Percentiles rank a stretch among this genome's conserved stretches.
These are phyloP conservation scores for Silurus asotus DNA, from an alignment of 2,113 vertebrate genomes.

Conservation along the genomic window DNA sequence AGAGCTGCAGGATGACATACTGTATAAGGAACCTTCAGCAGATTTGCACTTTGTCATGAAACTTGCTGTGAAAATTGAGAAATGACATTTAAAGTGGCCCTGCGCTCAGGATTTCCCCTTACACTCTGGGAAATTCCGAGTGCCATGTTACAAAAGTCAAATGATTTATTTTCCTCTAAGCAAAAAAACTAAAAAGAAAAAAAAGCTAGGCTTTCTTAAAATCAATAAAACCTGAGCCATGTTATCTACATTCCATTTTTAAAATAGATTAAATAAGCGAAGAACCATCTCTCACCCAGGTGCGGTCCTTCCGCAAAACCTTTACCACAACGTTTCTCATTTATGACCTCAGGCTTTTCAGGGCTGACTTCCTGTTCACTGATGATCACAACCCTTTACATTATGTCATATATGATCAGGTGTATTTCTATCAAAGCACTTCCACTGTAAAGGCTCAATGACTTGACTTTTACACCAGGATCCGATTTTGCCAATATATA, in stretches of 20 bases:
- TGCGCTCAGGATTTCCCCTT: slow-evolving; percentile 16
- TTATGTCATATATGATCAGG: neutral
- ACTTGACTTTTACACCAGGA: neutral
- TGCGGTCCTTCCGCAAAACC: neutral
- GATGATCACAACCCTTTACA: neutral
- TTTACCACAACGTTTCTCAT: neutral
- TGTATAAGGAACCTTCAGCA: neutral
- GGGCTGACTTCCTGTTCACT: neutral
- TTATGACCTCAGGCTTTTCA: neutral
- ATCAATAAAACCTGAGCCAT: neutral
- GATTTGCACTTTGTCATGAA: neutral
- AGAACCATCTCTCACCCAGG: neutral
- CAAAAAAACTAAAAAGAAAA: no score
- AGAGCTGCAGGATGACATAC: no score
- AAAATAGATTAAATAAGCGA: no score
- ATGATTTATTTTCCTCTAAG: no score
- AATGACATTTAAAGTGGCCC: slow-evolving; percentile 26
- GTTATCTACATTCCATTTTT: no score
- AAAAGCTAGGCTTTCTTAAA: neutral
- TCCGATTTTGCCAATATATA: neutral
- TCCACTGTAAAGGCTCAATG: neutral
- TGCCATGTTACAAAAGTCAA: neutral
- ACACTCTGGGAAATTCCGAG: slow-evolving; percentile 40
- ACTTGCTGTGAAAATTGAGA: slow-evolving; percentile 3
- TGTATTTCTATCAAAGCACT: neutral